phyloP scores from a whole-genome alignment of 2,797 vertebrate genomes.

The Florisuga fusca region DNA sequence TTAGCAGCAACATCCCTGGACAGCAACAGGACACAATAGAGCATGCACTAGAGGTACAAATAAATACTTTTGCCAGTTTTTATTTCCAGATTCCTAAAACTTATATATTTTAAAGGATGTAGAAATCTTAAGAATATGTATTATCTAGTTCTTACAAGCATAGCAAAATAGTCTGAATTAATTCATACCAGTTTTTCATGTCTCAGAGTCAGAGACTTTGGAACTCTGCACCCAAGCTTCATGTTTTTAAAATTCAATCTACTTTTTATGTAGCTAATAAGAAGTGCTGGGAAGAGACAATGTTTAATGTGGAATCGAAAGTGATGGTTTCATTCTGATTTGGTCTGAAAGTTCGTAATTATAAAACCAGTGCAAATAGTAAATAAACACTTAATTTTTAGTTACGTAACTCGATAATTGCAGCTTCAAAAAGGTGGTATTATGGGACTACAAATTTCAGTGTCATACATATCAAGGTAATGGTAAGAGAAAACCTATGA shows the following conservation, averaged over 20 bases:
- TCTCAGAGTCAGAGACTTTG: not conserved
- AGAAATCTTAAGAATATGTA: not conserved
- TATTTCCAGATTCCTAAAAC: not conserved
- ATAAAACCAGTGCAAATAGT: not conserved
- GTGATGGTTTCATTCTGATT: not conserved
- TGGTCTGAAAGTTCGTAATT: not conserved
- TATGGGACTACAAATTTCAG: not conserved
- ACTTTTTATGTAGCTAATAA: not conserved
- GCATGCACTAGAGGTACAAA: slow-evolving; percentile 92
- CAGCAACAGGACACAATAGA: slow-evolving; percentile 96
- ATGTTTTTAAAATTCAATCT: not conserved
- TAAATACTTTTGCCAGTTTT: not conserved
- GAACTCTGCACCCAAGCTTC: not conserved
- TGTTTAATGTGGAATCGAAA: not conserved
- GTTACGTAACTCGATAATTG: not conserved
- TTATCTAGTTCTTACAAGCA: not conserved
- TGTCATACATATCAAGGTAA: not conserved
- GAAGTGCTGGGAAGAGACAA: not conserved
- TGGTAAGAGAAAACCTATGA: not conserved
- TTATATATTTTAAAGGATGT: not conserved
- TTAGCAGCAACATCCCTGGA: slow-evolving; percentile 84
- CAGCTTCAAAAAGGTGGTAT: not conserved
- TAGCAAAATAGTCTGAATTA: not conserved
- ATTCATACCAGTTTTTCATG: not conserved
- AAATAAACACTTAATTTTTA: not conserved